Evolutionary conservation across 2,113 vertebrate species (phyloP), one percentile per base, ranked within the genome.

Genomic region (Perca schrenkii): DNA sequence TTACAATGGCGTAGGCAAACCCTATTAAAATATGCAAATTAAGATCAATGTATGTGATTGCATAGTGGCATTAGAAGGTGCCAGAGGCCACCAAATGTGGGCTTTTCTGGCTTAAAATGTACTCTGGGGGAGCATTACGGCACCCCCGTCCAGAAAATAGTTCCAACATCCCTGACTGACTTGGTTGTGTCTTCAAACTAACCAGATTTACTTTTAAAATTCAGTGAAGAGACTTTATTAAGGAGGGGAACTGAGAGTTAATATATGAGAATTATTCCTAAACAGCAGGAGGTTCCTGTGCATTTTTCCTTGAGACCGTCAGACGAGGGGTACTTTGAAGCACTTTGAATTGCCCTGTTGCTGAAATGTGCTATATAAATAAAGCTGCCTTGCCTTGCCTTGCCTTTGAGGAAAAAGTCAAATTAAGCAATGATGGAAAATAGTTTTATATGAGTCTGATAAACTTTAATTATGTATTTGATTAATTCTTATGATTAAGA

Each of bases 381-480:
- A 25, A 25, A 25, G 25, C 25, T 25, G 25, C 25, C 25, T 25
- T 25, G 25, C 25, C 25, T 47, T 25, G 25, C 25, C 25, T 25
- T 25, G 25, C 25, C 25, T 47, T 52, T 73, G 21, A 19, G 50
- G 16, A 28, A 62, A 22, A 60, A 17, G 8, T 19, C 10, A 4
- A 63, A 15, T 25, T 34, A 60, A 69, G 4, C 1, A n/a, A 28
- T 53, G 21, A 6, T 43, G 47, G 50, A 58, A 52, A 68, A 19
- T 21, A 19, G 7, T 61, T 65, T 57, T 53, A 28, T 49, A 49
- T 43, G 15, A n/a, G 31, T 52, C 62, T 58, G 31, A 74, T 78
- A 4, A 46, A 58, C 69, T 64, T 49, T 28, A 46, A 65, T 67
- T 58, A 36, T 31, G 56, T 57, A n/a, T 71, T 15, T 77, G 40